Base-by-base conservation (phyloP, 2,113 vertebrate species). In the Sebastes schlegelii region DNA sequence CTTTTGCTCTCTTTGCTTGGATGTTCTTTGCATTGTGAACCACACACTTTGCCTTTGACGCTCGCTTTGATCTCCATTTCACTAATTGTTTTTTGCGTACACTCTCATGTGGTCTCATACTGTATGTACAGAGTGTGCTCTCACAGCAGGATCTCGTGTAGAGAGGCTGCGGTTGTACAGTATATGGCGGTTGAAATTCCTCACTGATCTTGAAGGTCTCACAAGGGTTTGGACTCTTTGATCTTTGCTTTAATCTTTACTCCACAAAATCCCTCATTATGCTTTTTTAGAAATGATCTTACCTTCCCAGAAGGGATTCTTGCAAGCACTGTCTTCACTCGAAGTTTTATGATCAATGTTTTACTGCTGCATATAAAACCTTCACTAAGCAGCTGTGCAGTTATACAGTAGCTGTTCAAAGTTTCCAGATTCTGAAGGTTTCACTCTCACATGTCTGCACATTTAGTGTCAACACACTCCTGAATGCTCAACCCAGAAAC, bases 41-140 rank as follows among this genome's bases (percentile, higher is more conserved):
- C 65, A 63, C 40, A 1, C 13, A 10, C 77, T 34, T 58, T 49
- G 43, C 51, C 77, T 89, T 72, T 77, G 58, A 80, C 62, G 73
- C 21, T 43, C 2, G 12, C 49, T 89, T 86, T 89, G 69, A 86
- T 81, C 78, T 58, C 23, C 14, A 4, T 34, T 46, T 21, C 54
- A 8, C 68, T 67, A 80, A 83, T 86, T 74, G 68, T 86, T 87
- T 34, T 68, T 55, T 67, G 57, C 54, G 40, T 51, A 72, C 23
- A 0, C 48, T 63, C 70, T 63, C 63, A 64, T 61, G 57, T 71
- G 80, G 51, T 54, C 40, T 72, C 48, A 8, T 12, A 40, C 72
- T 58, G 43, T 46, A n/a, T 9, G 43, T 12, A 14, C 40, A 49
- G 43, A 21, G 57, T 8, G 21, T 6, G 23, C 46, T 19, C 48